Conservation (phyloP, 2,113 vertebrate genomes). For the Probosciger aterrimus region DNA sequence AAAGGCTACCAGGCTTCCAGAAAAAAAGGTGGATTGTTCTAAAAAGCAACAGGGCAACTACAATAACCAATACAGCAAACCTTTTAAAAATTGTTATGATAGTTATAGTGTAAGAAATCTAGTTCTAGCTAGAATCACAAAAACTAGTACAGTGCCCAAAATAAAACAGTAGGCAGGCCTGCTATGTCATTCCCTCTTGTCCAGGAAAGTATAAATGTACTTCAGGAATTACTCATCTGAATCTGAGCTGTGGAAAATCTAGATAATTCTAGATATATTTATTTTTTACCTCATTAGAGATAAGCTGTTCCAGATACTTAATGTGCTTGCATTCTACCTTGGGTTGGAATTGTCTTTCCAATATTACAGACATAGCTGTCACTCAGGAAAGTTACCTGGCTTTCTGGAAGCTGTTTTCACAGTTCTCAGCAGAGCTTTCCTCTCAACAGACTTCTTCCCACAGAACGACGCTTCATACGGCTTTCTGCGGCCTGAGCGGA, state of each 20-base stretch:
- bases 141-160: background rate
- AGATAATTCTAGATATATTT: background rate
- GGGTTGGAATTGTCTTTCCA: background rate
- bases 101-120: background rate
- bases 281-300: background rate
- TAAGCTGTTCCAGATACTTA: background rate
- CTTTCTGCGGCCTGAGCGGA: background rate
- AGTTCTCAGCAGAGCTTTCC: accelerated
- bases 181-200: background rate
- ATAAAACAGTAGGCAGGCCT: background rate
- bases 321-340: background rate
- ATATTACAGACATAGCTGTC: background rate
- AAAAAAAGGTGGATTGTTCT: background rate
- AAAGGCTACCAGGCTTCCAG: background rate
- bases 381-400: slow-evolving; percentile 13
- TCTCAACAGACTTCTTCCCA: accelerated
- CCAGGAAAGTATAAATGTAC: background rate
- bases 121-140: background rate
- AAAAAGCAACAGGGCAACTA: background rate
- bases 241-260: background rate
- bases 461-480: accelerated
- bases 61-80: background rate
- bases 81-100: background rate
- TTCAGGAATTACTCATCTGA: background rate
- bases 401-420: background rate